Evolutionary conservation across 2,797 vertebrate species (phyloP), one percentile per base, ranked within the genome.

Genomic region (Agapornis canus): DNA sequence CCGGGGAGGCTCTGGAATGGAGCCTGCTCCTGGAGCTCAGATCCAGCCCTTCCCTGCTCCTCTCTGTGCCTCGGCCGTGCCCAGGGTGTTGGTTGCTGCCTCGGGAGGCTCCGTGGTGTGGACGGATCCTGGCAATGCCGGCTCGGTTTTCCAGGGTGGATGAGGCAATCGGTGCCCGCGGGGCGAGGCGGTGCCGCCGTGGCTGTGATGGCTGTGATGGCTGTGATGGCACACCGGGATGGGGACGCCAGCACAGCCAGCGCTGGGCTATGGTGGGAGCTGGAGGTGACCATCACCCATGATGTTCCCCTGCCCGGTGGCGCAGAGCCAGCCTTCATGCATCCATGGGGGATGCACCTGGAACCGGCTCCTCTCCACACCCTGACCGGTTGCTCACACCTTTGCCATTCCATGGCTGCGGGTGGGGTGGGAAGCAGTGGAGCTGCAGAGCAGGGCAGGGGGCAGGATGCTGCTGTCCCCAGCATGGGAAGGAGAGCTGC

Each of bases 121-220:
- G 70, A 40, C 0, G 23, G 17, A 52, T 94, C 51, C 88, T 49
- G 63, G 69, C 65, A 29, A 31, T 1, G 3, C 45, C 39, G 47
- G 85, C 77, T 26, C 52, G 81, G 83, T 72, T 89, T 82, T 96
- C 31, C 90, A 66, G 69, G 63, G 60, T 4, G 4, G 81, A 45
- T 97, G 96, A 97, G 91, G 93, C 97, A 97, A 97, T 96, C 6
- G 11, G 59, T 88, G 95, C 95, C 95, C 9, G 31, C 32, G 35
- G 79, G 87, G 79, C 6, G 52, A 96, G 94, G 96, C 31, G 72
- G 73, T 12, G 56, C 59, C 17, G 89, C 3, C 29, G 92, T 95
- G 92, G 95, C 86, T 71, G 78, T 63, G 68, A 31, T 16, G 84
- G 68, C 75, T 71, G 78, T 63, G 68, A 31, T 16, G 84, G 68